phyloP scores from a whole-genome alignment of 23 tunicate species.

The Aplidium turbinatum region DNA sequence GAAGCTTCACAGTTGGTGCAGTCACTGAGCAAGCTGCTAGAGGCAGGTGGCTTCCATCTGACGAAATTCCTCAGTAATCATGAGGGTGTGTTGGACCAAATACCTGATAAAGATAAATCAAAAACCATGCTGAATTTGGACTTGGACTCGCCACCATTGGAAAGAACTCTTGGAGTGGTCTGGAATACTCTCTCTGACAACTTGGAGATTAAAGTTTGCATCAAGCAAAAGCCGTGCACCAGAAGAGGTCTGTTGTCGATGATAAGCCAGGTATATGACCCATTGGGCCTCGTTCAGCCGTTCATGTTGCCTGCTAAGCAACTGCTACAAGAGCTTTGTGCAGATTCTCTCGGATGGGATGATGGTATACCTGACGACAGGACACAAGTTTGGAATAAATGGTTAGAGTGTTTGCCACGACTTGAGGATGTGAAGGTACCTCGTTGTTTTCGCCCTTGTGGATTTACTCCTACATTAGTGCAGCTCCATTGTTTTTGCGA shows the following conservation, averaged over 20 bases:
- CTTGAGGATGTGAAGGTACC: constrained; percentile 16
- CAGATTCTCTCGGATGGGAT: constrained; percentile 17
- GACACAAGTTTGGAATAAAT: constrained; percentile 3
- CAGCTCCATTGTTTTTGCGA: constrained; percentile 36
- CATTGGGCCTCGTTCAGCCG: constrained; percentile 22
- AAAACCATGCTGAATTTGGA: too few species aligned
- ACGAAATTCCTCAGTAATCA: constrained; percentile 22
- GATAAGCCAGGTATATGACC: constrained; percentile 11
- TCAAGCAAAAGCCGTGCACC: constrained; percentile 6
- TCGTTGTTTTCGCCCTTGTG: constrained; percentile 1
- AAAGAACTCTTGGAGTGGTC: constrained; percentile 13
- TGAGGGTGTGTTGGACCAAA: neutral
- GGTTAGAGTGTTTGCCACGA: constrained; percentile 19
- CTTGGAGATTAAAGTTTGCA: constrained; percentile 9
- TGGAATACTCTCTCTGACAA: constrained; percentile 9
- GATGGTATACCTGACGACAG: neutral
- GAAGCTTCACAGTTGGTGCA: constrained; percentile 2
- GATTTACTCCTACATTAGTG: neutral
- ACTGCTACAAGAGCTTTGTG: constrained; percentile 14
- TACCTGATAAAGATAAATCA: too few species aligned
- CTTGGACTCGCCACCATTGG: neutral
- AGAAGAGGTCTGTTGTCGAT: constrained; percentile 30
- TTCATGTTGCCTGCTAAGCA: constrained; percentile 13
- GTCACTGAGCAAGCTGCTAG: neutral
- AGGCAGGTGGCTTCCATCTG: constrained; percentile 2